Percentiles rank a stretch among this genome's conserved stretches.
phyloP scores from a whole-genome alignment of 1,140 invertebrate species.

The Coenobita brevimanus region DNA sequence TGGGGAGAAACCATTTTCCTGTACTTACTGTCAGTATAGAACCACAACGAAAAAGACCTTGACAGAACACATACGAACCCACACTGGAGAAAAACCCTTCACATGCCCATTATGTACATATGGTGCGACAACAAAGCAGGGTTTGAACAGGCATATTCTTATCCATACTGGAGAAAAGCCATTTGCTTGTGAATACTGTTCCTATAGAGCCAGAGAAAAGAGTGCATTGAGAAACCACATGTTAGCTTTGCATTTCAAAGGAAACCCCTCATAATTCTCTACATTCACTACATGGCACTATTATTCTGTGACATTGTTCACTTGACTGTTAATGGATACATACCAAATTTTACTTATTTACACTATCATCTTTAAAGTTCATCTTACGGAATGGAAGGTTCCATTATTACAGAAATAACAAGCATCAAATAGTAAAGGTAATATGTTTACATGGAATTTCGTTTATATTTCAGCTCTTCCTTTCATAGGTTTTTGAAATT shows the following conservation, averaged over 20 bases:
- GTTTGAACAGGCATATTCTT: slow-evolving; percentile 31
- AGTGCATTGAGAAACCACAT: slow-evolving; percentile 26
- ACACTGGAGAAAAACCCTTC: slow-evolving; percentile 42
- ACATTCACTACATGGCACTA: not conserved
- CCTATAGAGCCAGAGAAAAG: slow-evolving; percentile 31
- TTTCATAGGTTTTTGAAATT: too few species aligned
- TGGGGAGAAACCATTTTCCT: slow-evolving; percentile 46
- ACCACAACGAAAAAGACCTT: slow-evolving; percentile 40
- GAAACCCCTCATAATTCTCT: not conserved
- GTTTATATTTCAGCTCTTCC: too few species aligned
- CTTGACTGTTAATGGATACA: too few species aligned
- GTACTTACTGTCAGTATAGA: slow-evolving; percentile 23
- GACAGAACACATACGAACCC: slow-evolving; percentile 16
- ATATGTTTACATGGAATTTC: too few species aligned
- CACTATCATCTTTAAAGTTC: too few species aligned
- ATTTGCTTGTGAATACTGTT: slow-evolving; percentile 14
- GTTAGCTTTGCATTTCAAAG: slow-evolving; percentile 15
- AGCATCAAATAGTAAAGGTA: too few species aligned
- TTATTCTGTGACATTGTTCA: too few species aligned
- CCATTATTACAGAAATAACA: too few species aligned
- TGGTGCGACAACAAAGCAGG: slow-evolving; percentile 25
- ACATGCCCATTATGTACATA: slow-evolving; percentile 24
- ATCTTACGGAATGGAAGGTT: too few species aligned
- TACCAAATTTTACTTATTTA: too few species aligned
- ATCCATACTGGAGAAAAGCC: slow-evolving; percentile 36